Conservation (phyloP, 2,888 invertebrate species). For the Nephrotoma guestfalica region DNA sequence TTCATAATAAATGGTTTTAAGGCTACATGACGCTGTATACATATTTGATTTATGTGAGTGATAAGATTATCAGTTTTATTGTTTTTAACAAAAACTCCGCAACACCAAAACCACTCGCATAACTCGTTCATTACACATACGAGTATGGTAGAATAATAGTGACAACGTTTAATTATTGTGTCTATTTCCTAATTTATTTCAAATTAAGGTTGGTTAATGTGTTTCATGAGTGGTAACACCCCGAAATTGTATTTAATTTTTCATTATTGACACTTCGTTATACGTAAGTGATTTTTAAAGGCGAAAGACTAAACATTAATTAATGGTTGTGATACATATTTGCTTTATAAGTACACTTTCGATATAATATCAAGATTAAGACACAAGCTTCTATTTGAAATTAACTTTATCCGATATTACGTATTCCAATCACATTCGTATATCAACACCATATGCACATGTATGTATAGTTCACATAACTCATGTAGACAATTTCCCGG, state of each 20-base stretch:
- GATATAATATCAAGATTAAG: neutral
- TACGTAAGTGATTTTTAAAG: neutral
- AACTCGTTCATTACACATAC: too few relatives aligned
- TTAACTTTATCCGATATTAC: neutral
- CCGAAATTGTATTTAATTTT: neutral
- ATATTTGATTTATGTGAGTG: neutral
- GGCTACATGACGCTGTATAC: neutral
- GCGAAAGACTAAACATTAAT: neutral
- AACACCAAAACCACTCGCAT: too few relatives aligned
- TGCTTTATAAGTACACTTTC: neutral
- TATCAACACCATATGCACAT: neutral
- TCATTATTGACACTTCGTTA: neutral
- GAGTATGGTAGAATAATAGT: neutral
- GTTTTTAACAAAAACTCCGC: neutral
- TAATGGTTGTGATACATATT: neutral
- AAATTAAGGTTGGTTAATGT: neutral
- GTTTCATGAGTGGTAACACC: neutral
- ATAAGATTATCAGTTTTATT: neutral
- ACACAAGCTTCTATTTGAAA: neutral
- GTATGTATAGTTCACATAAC: neutral
- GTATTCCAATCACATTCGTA: neutral
- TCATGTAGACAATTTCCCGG: neutral
- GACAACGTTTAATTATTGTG: neutral
- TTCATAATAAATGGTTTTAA: neutral
- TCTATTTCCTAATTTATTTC: neutral